Evolutionary conservation across 2,888 invertebrate genomes (phyloP).

Genomic region (Chesias legatella): DNA sequence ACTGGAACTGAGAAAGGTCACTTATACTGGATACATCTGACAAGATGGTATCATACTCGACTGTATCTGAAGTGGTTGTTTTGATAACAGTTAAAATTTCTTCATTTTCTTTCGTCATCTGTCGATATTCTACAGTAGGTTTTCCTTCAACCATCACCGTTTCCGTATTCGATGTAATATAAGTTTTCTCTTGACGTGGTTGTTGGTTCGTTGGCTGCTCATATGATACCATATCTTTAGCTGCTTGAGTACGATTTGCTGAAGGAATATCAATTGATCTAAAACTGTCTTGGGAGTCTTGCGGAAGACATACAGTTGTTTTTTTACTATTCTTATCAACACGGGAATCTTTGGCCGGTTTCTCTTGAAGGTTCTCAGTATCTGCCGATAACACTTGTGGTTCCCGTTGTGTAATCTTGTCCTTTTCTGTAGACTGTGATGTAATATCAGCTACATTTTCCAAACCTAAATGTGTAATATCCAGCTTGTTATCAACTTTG

Average conservation of each 20-base stretch:
- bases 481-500: slow-evolving; percentile 8
- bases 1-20: slow-evolving; percentile 7
- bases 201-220: neutral
- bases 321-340: slow-evolving; percentile 16
- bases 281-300: slow-evolving; percentile 1
- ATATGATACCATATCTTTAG: neutral
- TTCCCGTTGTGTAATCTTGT: slow-evolving; percentile 1
- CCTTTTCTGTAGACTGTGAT: slow-evolving; percentile 8
- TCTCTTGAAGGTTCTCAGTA: neutral
- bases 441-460: slow-evolving; percentile 8
- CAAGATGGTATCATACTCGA: slow-evolving; percentile 34
- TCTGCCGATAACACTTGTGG: slow-evolving; percentile 1
- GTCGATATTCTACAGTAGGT: slow-evolving; percentile 38
- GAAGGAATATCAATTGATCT: neutral
- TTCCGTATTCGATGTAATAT: slow-evolving; percentile 27
- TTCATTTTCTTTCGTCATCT: slow-evolving; percentile 39
- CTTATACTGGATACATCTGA: slow-evolving; percentile 21
- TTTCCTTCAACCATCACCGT: slow-evolving; percentile 35
- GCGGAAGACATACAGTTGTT: slow-evolving; percentile 20
- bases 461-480: slow-evolving; percentile 9
- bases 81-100: slow-evolving; percentile 47
- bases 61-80: slow-evolving; percentile 46
- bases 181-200: slow-evolving; percentile 17
- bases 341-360: neutral
- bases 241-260: neutral